Conservation (phyloP, 2,113 vertebrate genomes). For the Hystrix cristata region DNA sequence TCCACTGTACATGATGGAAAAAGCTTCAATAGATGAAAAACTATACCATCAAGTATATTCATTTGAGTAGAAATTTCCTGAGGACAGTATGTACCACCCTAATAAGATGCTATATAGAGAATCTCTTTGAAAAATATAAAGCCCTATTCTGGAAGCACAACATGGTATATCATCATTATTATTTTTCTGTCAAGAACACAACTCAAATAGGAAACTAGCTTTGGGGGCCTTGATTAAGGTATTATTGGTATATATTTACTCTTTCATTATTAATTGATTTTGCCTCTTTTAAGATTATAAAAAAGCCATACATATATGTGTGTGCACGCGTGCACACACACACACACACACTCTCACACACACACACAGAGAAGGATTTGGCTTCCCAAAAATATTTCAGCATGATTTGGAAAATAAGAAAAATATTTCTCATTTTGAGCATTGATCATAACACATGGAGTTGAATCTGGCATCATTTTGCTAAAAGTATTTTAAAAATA, state of each 20-base stretch:
- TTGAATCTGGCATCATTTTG: constrained; percentile 45
- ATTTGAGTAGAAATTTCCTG: not conserved
- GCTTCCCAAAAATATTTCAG: constrained; percentile 47
- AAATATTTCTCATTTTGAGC: constrained; percentile 44
- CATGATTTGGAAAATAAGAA: constrained; percentile 53
- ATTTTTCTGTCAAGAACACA: not conserved
- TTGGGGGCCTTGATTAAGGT: not conserved
- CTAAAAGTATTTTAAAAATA: constrained; percentile 42
- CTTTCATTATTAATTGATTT: not conserved
- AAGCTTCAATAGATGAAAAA: not conserved
- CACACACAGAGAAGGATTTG: not conserved
- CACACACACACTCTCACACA: not conserved
- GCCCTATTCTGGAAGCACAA: not conserved
- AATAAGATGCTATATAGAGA: not conserved
- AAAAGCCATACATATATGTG: not conserved
- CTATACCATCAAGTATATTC: not conserved
- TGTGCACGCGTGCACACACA: not conserved
- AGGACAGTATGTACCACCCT: not conserved
- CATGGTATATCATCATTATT: not conserved
- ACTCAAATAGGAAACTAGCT: not conserved
- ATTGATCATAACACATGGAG: constrained; percentile 56
- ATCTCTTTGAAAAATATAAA: constrained; percentile 35
- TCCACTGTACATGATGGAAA: not conserved
- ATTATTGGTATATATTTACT: not conserved
- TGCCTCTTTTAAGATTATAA: not conserved